Base-by-base conservation (phyloP, 2,888 invertebrate species). In the Phaedon cochleariae region DNA sequence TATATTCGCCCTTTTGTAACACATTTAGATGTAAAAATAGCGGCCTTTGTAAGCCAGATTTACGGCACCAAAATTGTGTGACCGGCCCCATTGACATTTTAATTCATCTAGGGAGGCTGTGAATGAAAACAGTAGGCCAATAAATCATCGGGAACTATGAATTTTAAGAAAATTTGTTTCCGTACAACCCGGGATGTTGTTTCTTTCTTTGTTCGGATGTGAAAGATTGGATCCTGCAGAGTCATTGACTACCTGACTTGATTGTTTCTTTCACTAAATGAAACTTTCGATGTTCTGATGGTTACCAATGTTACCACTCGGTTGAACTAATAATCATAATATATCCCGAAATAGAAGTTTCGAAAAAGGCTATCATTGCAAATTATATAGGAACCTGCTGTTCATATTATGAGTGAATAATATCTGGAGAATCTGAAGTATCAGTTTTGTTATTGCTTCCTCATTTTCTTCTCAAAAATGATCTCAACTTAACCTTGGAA, bases 81-180 rank as follows among this genome's bases (percentile, higher is more conserved):
- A 71, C 70, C 68, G 61, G 72, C 61, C 68, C 71, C 69, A 75
- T 75, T 75, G 75, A 75, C 75, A 71, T 74, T 74, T 75, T 75
- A 75, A 75, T 75, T 75, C 71, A 70, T 73, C 68, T 68, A 68
- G 64, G 64, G 60, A 65, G 62, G 59, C 59, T 51, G 45, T 58
- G 64, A 70, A 70, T 68, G 69, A 64, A 65, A 62, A 64, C 67
- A 66, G 55, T 29, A 51, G 46, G 26, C 62, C 59, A 51, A 72
- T 72, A 68, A 68, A 72, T 72, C 71, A 69, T 67, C 58, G 59
- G 31, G 51, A 31, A 49, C 61, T 70, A 70, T 70, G 70, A 67
- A 64, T 65, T 66, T 64, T 55, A 49, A 65, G 53, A 61, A 61
- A 65, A 58, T 66, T 62, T 66, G 66, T 55, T 57, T 57, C 51